Conservation (phyloP, 64 coral and sea anemone species). For the Actinia tenebrosa region DNA sequence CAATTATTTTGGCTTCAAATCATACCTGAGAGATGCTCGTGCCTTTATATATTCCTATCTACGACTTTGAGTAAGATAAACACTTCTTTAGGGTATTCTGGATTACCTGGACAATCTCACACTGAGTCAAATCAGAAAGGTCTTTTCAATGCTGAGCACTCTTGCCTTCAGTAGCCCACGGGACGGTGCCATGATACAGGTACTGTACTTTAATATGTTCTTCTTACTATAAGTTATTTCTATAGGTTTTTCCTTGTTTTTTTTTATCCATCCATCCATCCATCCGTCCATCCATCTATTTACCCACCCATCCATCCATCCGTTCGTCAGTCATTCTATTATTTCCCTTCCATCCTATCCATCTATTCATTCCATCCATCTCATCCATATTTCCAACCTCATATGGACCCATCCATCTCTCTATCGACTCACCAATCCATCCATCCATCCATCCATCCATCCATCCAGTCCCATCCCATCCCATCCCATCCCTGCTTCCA, state of each 20-base stretch:
- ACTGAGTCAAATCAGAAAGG: conserved; percentile 82
- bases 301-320: not conserved
- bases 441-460: not conserved
- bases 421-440: not conserved
- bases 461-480: not conserved
- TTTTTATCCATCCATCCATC: not conserved
- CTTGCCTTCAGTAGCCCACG: conserved; percentile 75
- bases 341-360: not conserved
- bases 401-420: not conserved
- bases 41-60: not conserved
- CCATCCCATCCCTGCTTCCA: not conserved
- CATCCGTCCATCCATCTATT: not conserved
- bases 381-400: too few species aligned
- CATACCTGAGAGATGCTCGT: too few species aligned
- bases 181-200: conserved; percentile 91
- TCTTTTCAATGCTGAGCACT: conserved; percentile 84
- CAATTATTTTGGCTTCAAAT: too few species aligned
- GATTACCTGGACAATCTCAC: conserved; percentile 95
- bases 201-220: not conserved
- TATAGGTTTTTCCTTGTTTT: too few species aligned
- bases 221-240: not conserved
- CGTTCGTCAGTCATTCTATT: not conserved
- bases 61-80: not conserved
- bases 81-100: conserved; percentile 61
- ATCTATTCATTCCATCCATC: too few species aligned